Percentiles rank a stretch among this genome's conserved stretches.
These are phyloP conservation scores for Acutogordius australiensis DNA, from an alignment of 2,888 invertebrate species.

Conservation along the genomic window DNA sequence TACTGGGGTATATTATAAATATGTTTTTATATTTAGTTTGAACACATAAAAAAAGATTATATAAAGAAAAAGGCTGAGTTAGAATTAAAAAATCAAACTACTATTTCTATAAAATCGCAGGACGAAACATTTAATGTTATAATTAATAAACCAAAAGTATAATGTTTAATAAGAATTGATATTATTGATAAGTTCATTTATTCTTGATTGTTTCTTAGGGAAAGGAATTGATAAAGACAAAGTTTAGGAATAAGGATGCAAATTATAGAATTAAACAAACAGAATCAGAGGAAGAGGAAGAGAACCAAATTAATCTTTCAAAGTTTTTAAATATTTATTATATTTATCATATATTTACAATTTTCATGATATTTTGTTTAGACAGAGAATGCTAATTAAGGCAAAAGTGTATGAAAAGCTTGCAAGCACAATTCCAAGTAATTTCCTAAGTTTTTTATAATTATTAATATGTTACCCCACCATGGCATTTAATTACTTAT, in stretches of 20 bases:
- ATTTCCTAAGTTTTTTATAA: too few relatives aligned
- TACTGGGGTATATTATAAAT: background rate
- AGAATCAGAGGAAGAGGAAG: background rate
- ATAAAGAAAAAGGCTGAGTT: background rate
- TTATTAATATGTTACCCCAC: too few relatives aligned
- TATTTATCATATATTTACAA: too few relatives aligned
- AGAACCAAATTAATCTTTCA: background rate
- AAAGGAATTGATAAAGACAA: background rate
- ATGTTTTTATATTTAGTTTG: background rate
- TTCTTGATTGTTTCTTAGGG: background rate
- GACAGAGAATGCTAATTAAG: background rate
- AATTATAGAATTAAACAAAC: background rate
- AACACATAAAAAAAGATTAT: background rate
- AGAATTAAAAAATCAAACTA: background rate
- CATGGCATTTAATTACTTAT: too few relatives aligned
- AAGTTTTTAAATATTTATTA: background rate
- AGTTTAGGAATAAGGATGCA: background rate
- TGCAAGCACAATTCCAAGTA: background rate
- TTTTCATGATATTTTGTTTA: too few relatives aligned
- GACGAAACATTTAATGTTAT: background rate
- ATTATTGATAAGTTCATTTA: background rate
- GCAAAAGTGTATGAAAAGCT: background rate
- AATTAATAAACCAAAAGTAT: background rate
- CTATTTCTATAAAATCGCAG: background rate
- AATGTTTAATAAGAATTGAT: too few relatives aligned